phyloP scores from a whole-genome alignment of 2,113 vertebrate genomes.

The Anas platyrhynchos region DNA sequence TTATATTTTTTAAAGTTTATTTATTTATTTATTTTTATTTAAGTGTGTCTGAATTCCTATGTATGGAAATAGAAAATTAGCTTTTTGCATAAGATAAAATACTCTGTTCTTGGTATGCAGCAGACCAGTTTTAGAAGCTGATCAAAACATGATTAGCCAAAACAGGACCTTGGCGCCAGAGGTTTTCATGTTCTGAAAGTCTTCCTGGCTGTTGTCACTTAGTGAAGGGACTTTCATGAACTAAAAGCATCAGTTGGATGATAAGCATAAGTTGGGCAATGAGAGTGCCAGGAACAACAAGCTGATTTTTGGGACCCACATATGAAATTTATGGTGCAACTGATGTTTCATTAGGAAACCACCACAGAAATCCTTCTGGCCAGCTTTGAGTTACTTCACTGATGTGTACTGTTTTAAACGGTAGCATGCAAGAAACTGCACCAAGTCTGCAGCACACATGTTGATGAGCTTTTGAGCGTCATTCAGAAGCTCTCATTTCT shows the following conservation, averaged over 20 bases:
- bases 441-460: accelerated
- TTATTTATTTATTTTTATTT: background rate
- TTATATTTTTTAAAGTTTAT: too few species aligned
- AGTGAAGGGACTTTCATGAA: background rate
- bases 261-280: background rate
- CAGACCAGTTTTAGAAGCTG: background rate
- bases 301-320: background rate
- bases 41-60: background rate
- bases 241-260: background rate
- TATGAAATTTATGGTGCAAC: background rate
- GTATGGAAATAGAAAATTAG: background rate
- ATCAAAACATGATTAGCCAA: background rate
- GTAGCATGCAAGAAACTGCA: background rate
- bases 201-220: background rate
- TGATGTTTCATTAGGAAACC: background rate
- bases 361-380: background rate
- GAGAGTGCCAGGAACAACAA: background rate
- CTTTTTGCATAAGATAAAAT: background rate
- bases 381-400: background rate
- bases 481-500: background rate
- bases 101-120: accelerated
- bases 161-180: background rate
- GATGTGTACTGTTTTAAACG: background rate
- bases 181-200: background rate
- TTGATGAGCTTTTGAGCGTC: background rate